These are phyloP conservation scores for Neopipo cinnamomea DNA, from an alignment of 2,113 vertebrate species.

Conservation along the genomic window DNA sequence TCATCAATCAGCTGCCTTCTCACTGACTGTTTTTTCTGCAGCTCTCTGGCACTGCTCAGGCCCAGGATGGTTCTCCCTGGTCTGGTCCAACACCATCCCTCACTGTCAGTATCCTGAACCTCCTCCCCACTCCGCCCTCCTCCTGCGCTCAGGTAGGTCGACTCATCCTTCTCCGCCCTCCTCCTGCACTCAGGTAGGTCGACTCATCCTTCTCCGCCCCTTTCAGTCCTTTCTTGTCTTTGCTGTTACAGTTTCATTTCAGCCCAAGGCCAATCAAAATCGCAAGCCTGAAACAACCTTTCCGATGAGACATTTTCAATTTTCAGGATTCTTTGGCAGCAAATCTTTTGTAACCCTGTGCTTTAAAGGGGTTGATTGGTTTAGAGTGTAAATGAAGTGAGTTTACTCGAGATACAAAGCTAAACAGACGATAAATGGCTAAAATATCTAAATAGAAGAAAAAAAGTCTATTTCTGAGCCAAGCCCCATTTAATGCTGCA, in stretches of 20 bases:
- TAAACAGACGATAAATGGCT: neutral
- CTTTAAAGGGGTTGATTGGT: neutral
- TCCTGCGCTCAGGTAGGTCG: accelerated
- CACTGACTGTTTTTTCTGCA: neutral
- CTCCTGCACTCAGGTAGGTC: accelerated
- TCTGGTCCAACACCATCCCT: neutral
- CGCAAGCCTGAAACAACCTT: neutral
- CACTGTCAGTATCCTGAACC: neutral
- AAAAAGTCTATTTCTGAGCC: neutral
- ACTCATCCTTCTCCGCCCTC: neutral
- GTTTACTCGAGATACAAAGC: neutral
- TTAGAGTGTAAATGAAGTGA: neutral
- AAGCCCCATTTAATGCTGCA: neutral
- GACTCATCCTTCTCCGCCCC: neutral
- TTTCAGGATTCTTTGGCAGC: neutral
- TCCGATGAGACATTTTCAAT: neutral
- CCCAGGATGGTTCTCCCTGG: neutral
- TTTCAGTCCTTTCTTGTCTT: neutral
- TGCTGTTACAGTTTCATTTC: neutral
- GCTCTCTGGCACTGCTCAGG: neutral
- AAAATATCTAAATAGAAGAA: neutral
- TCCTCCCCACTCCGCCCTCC: neutral
- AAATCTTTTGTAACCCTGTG: neutral
- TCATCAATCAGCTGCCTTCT: neutral
- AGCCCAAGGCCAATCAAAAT: neutral